Base-by-base conservation (phyloP, 2,888 invertebrate genomes). In the Polymixis lichenea region DNA sequence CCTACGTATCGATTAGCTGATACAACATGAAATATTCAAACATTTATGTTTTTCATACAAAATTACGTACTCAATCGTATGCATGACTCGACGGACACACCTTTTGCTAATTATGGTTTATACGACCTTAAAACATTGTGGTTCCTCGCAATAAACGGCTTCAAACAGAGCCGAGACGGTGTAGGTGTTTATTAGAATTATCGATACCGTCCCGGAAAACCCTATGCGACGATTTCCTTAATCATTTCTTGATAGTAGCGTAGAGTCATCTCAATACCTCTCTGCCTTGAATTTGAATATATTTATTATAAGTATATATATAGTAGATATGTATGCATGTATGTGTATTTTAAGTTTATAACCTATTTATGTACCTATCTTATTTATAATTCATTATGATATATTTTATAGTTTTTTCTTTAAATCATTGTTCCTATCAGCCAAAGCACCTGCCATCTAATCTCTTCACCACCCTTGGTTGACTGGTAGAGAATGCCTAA, bases 81-180 rank as follows among this genome's bases (percentile, higher is more conserved):
- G 19, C 28, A 25, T 15, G 43, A 32, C 51, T 77, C n/a, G n/a
- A 19, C 15, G 38, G 49, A 60, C 67, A 62, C 49, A 62, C 49
- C 80, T 64, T n/a, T 74, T 25, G 25, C 38, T 80, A 84, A 74
- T 84, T 80, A 80, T 70, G 51, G 46, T 75, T 70, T 67, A 82
- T 67, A 49, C 67, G 75, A 51, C 55, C 49, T 60, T 60, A 71
- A 66, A 83, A 66, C 75, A 64, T 32, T 32, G 32, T 67, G 62
- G 69, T 69, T 80, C 66, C 70, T 56, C 19, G 69, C 68, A 62
- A 69, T 77, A 77, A 79, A 84, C 58, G 62, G 64, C 71, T 62
- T 85, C 74, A 86, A 78, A 83, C 65, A 68, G n/a, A 28, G 61
- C 76, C 77, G 82, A 85, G 22, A 32, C 32, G 43, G 28, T 60